Conservation (phyloP, 2,113 vertebrate genomes). For the Coturnix japonica region DNA sequence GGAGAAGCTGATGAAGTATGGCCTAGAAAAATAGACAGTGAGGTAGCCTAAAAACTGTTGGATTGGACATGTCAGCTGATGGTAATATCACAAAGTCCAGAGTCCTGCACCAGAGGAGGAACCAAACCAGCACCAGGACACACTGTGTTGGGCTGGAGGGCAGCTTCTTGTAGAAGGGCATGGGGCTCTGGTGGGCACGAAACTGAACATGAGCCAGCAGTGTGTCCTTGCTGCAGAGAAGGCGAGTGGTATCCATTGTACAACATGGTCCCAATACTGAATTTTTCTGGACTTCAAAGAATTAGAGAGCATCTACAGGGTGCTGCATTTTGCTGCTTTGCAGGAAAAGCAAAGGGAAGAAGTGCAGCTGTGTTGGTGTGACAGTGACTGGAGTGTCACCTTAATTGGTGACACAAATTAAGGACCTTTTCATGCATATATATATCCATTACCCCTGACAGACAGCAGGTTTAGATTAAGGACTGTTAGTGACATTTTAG, state of each 20-base stretch:
- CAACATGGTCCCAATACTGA: not conserved
- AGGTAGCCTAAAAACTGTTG: not conserved
- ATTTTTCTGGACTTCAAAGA: not conserved
- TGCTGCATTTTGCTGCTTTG: not conserved
- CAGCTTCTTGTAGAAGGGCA: not conserved
- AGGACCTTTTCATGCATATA: not conserved
- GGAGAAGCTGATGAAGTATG: not conserved
- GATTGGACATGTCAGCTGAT: not conserved
- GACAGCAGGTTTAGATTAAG: constrained; percentile 15
- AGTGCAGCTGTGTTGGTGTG: not conserved
- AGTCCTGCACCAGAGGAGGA: not conserved
- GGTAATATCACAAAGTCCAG: not conserved
- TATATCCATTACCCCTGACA: not conserved
- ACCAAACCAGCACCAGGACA: not conserved
- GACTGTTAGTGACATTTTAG: not conserved
- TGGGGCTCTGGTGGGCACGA: not conserved
- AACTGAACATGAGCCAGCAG: rapidly evolving
- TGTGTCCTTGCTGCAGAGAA: not conserved
- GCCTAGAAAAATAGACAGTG: not conserved
- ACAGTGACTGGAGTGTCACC: not conserved
- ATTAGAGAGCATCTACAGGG: not conserved
- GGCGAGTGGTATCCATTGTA: not conserved
- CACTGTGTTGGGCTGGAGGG: not conserved
- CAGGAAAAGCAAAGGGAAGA: not conserved
- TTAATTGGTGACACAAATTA: not conserved